Evolutionary conservation across 2,888 invertebrate genomes (phyloP), one percentile per base, ranked within the genome.

Genomic region (Tetranychus piercei): DNA sequence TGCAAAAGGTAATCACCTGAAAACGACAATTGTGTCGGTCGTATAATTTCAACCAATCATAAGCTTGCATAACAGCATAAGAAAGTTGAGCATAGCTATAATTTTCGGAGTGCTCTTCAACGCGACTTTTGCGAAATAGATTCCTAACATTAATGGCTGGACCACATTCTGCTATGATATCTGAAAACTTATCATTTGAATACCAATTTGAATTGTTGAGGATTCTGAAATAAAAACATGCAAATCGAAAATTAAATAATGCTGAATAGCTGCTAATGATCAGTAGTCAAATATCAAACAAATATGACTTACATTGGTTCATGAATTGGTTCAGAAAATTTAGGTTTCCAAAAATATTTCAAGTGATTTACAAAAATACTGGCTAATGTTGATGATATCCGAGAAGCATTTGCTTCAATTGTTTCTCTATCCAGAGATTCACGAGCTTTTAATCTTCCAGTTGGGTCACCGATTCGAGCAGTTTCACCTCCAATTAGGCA

Each of bases 1-100:
- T 1, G 44, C 34, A 76, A 76, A 34, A 34, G 2, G 34, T 34
- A 34, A 34, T 81, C 83, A 89, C 89, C 86, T 95, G 95, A 83
- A 95, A 90, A 75, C 84, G 85, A 81, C 97, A 96, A 44, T 89
- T 85, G 81, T 89, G 87, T 34, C 87, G 85, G 77, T 88, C 86
- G 74, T 88, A 85, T 76, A 97, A 85, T 83, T 92, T 87, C 66
- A 90, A 82, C 96, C 96, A 97, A 83, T 97, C 97, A 81, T 92
- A 93, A 0, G 94, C 90, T 83, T 97, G 97, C 81, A 99, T 92
- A 78, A 94, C 85, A 84, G 95, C 96, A 81, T 99, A 99, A 18
- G 90, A 88, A 82, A 99, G 97, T 83, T 99, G 99, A 0, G 94
- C 90, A 80, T 92, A 94, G 82, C 90, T 93, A 88, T 99, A 90